A percentile compares a stretch with the other conserved stretches of the same genome.
Evolutionary conservation across 2,797 vertebrate species (phyloP).

Genomic region (Enteromius treurensis): DNA sequence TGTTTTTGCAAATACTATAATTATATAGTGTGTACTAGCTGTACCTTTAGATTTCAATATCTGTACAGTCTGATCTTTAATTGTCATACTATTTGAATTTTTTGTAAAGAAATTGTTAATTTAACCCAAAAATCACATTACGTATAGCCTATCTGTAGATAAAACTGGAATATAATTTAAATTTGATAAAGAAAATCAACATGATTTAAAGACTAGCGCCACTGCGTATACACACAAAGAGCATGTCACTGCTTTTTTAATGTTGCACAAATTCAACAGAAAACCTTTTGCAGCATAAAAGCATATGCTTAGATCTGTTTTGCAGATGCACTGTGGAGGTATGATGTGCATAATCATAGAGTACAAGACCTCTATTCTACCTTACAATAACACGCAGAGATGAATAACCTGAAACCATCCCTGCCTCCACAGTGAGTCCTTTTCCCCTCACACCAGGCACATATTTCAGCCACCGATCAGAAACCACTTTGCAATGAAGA

Average conservation of each 20-base stretch:
- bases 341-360: slow-evolving; percentile 4
- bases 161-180: too few species aligned
- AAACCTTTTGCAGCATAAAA: neutral
- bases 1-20: too few species aligned
- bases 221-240: neutral
- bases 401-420: slow-evolving; percentile 13
- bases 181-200: neutral
- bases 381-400: slow-evolving; percentile 39
- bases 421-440: neutral
- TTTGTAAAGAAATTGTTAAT: too few species aligned
- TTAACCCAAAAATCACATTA: too few species aligned
- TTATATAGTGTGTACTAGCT: too few species aligned
- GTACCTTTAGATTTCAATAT: too few species aligned
- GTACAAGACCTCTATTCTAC: slow-evolving; percentile 28
- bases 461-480: slow-evolving; percentile 26
- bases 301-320: neutral
- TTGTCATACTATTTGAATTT: too few species aligned
- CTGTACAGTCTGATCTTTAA: too few species aligned
- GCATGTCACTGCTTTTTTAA: neutral
- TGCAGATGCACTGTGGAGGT: neutral
- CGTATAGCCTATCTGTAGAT: too few species aligned
- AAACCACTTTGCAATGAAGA: slow-evolving; percentile 41
- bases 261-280: neutral
- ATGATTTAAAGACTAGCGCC: neutral
- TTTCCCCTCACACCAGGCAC: slow-evolving; percentile 23